Conservation (phyloP, 2,797 vertebrate species). For the Trachurus trachurus region DNA sequence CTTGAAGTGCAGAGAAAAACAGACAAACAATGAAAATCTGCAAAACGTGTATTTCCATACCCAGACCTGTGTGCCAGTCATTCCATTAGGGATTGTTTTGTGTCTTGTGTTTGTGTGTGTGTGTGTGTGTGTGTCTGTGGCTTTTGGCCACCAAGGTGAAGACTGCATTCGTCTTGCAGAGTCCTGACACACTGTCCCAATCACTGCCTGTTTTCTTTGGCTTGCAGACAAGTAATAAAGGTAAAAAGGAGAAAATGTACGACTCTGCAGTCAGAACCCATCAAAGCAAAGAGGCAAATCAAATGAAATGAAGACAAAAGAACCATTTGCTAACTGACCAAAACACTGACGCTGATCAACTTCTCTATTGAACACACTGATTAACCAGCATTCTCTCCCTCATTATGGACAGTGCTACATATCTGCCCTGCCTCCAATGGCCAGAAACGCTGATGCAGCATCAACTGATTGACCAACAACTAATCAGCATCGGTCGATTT, state of each 20-base stretch:
- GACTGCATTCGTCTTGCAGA: constrained; percentile 65
- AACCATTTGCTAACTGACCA: constrained; percentile 19
- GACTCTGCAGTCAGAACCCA: constrained; percentile 7
- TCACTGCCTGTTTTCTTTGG: constrained; percentile 31
- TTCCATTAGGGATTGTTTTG: constrained; percentile 67
- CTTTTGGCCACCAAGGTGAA: constrained; percentile 31
- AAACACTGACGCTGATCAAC: constrained; percentile 37
- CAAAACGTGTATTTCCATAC: constrained; percentile 46
- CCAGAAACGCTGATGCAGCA: constrained; percentile 49
- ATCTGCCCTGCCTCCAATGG: constrained; percentile 7
- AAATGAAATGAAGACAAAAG: constrained; percentile 22
- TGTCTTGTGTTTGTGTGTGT: constrained; percentile 15
- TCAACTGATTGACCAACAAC: constrained; percentile 35
- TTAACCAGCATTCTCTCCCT: constrained; percentile 47
- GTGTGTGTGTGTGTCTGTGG: constrained; percentile 20
- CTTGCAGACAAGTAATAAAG: constrained; percentile 32
- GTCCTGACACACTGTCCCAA: constrained; percentile 52
- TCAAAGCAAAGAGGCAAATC: constrained; percentile 38
- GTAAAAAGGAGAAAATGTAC: constrained; percentile 34
- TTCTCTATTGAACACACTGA: constrained; percentile 49
- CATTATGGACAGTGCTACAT: constrained; percentile 33
- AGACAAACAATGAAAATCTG: constrained; percentile 41
- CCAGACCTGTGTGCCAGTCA: constrained; percentile 62
- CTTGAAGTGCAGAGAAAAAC: constrained; percentile 8
- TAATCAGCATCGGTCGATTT: constrained; percentile 48